phyloP scores from a whole-genome alignment of 1,140 invertebrate genomes.

The Drosophila tropicalis region DNA sequence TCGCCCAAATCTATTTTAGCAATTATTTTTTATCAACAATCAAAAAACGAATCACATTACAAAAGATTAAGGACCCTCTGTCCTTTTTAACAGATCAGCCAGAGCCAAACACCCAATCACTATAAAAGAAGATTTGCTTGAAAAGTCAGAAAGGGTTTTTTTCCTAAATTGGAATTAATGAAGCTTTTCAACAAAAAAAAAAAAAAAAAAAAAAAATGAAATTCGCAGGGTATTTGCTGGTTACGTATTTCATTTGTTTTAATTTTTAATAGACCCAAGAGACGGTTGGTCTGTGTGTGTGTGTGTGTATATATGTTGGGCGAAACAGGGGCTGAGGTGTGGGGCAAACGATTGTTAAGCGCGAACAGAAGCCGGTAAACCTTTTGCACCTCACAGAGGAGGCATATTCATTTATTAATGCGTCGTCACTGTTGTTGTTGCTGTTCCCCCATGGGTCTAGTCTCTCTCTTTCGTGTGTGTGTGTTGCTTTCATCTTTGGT shows the following conservation, averaged over 20 bases:
- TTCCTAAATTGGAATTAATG: no score
- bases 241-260: background rate
- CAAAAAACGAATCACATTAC: no score
- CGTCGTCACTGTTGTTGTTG: slow-evolving; percentile 41
- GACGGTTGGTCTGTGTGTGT: slow-evolving; percentile 21
- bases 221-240: background rate
- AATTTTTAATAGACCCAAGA: slow-evolving; percentile 37
- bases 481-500: slow-evolving; percentile 18
- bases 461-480: no score
- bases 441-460: slow-evolving; percentile 6
- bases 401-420: slow-evolving; percentile 78
- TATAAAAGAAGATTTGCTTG: no score
- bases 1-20: no score
- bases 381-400: slow-evolving; percentile 55
- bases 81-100: no score
- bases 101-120: no score
- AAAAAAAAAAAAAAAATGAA: no score
- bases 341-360: slow-evolving; percentile 29
- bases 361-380: slow-evolving; percentile 37
- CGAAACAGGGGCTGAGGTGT: background rate
- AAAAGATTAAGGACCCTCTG: no score
- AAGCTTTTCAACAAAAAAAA: no score
- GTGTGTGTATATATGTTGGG: background rate
- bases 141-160: no score
- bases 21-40: no score